Percentiles rank a stretch among this genome's conserved stretches.
These are phyloP conservation scores for Argyrosomus regius DNA, from an alignment of 2,797 vertebrate genomes.

Conservation along the genomic window DNA sequence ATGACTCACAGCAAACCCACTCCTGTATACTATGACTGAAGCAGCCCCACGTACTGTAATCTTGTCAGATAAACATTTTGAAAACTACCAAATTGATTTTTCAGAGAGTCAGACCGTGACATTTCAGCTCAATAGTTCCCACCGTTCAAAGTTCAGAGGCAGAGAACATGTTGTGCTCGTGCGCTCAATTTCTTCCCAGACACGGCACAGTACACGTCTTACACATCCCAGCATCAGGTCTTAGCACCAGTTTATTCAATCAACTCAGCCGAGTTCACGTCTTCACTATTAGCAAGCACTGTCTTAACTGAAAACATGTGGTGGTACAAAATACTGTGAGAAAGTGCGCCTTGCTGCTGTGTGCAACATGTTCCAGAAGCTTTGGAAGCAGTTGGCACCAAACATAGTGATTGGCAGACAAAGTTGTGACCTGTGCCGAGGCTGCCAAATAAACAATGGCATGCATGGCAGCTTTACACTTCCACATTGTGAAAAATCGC, in stretches of 20 bases:
- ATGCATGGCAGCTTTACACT: conserved; percentile 12
- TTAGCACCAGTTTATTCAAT: neutral
- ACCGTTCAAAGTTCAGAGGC: neutral
- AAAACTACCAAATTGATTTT: neutral
- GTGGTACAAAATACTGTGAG: neutral
- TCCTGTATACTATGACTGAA: neutral
- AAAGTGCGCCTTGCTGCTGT: neutral
- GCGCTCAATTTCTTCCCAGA: neutral
- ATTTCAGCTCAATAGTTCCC: neutral
- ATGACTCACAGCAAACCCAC: neutral
- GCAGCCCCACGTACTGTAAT: neutral
- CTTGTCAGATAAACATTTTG: neutral
- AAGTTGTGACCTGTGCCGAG: neutral
- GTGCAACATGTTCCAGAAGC: neutral
- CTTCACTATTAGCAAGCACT: neutral
- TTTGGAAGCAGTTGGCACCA: conserved; percentile 14
- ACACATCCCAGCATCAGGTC: neutral
- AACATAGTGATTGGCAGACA: conserved; percentile 5
- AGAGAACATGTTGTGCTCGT: neutral
- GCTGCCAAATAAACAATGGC: conserved; percentile 11
- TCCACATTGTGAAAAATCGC: conserved; percentile 34
- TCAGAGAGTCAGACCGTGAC: neutral
- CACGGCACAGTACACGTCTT: neutral
- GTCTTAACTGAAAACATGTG: conserved; percentile 8
- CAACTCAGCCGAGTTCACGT: neutral